Evolutionary conservation across 2,797 vertebrate genomes (phyloP), one percentile per base, ranked within the genome.

Genomic region (Pangasius sanitwongsei): DNA sequence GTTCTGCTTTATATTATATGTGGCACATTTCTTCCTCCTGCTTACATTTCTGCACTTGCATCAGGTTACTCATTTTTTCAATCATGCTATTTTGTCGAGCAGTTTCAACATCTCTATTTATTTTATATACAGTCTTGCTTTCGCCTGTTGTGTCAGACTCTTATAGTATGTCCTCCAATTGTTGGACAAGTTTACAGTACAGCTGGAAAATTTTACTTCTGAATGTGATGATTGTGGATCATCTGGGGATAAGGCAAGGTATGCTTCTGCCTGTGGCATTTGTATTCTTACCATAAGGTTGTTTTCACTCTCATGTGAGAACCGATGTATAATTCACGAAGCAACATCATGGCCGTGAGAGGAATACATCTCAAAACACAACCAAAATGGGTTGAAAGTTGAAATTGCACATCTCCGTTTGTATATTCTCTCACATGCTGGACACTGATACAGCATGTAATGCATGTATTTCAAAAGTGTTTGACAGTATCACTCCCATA

Each of bases 211-310:
- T 86, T 89, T 86, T 23, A 89, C 9, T 37, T 74, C 50, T 53
- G 55, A 86, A 82, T 89, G 41, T 74, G 18, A 86, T 18, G 34
- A 74, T 44, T 63, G 67, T 44, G 69, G 84, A 81, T 89, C 50
- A 53, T 69, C 65, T 57, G 25, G 59, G 50, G 77, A 72, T 82
- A 72, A 74, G 65, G 77, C 53, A 61, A 70, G n/a, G 83, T 28
- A 81, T 85, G 23, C 86, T 88, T 83, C 78, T 65, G 86, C 75
- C 88, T 90, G 80, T 82, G 31, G 25, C 63, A 88, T 91, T 90
- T 88, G 83, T 85, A 78, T 90, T 91, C 93, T 89, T 70, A 85
- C 77, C 72, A 53, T 18, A 16, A 90, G 65, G 50, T 81, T 44
- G 41, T 83, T 89, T 83, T 86, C 85, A 65, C 57, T 74, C 70